Base-by-base conservation (phyloP, 2,888 invertebrate species). In the Platycheirus rosarum region DNA sequence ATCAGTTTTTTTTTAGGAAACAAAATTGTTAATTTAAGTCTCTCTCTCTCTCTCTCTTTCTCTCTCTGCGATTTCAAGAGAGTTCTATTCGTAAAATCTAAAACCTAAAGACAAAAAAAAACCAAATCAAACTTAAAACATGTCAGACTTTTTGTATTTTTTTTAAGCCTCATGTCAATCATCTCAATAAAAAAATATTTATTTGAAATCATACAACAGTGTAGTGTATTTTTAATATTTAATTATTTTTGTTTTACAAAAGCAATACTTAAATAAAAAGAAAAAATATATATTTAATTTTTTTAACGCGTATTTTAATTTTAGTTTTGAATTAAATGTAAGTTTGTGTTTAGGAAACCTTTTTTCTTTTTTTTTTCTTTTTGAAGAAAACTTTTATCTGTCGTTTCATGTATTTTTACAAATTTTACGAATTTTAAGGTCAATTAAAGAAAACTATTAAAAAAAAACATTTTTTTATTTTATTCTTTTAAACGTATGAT, bases 131-230 rank as follows among this genome's bases (percentile, higher is more conserved):
- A 53, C 32, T 49, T 60, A 68, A 32, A 73, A 63, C 74, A 74
- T 74, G 62, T 63, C 74, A 79, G 68, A 79, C 68, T 60, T 79
- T 79, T 79, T 79, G 79, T 79, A 79, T 79, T 74, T 79, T 79
- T 79, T 79, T 74, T 79, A 79, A 79, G 74, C 79, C 74, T 79
- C 79, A 79, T 79, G 79, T 79, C 68, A 74, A 79, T 79, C 79
- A 79, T 79, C 79, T 79, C 79, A 79, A 79, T 79, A 79, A 79
- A 44, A 79, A 79, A 68, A 74, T 79, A 79, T 79, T 79, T 79
- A 79, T 79, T 79, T 79, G 74, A 79, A 74, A 74, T 79, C 79
- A 79, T 69, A 63, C 48, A 77, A 65, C 32, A 44, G 62, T 42
- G 26, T 55, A 63, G 62, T 69, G 53, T 49, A 44, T 42, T 63